These are phyloP conservation scores for Salmo trutta DNA, from an alignment of 2,797 vertebrate species.

Conservation along the genomic window DNA sequence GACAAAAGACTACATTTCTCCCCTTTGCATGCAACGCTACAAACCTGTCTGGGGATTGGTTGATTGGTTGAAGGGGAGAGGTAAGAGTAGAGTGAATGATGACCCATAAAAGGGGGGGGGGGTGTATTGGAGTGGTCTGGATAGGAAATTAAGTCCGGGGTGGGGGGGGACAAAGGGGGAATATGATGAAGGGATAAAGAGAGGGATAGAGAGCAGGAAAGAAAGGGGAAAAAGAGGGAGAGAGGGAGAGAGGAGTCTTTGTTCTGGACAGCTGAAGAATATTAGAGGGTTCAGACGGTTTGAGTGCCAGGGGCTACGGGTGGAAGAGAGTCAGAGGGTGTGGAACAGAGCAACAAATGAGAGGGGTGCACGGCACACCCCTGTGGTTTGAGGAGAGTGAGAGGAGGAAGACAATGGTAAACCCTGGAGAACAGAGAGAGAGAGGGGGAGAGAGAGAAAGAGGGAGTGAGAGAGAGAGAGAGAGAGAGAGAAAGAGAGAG, in stretches of 20 bases:
- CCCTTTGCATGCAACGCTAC: constrained; percentile 65
- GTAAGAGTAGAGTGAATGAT: constrained; percentile 31
- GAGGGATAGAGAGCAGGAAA: constrained; percentile 25
- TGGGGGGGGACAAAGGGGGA: constrained; percentile 15
- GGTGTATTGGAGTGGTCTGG: constrained; percentile 8
- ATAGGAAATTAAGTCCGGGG: not conserved
- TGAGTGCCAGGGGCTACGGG: constrained; percentile 25
- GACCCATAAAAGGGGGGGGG: constrained; percentile 32
- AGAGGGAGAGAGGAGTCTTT: constrained; percentile 17
- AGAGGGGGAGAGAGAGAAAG: not conserved
- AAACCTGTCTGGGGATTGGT: constrained; percentile 41
- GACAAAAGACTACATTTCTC: constrained; percentile 69
- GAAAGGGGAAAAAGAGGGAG: not conserved
- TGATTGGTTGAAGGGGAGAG: constrained; percentile 32
- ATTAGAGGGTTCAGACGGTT: constrained; percentile 37
- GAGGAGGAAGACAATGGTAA: constrained; percentile 2
- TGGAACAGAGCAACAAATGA: constrained; percentile 1
- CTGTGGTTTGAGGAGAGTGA: constrained; percentile 31
- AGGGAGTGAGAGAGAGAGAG: not conserved
- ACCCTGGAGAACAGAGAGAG: not conserved
- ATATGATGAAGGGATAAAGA: constrained; percentile 21
- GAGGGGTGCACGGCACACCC: not conserved
- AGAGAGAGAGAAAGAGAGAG: not conserved
- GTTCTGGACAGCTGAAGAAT: constrained; percentile 41
- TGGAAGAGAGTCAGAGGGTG: constrained; percentile 19